Conservation (phyloP, 1,140 invertebrate species). For the Trichoplusia ni region DNA sequence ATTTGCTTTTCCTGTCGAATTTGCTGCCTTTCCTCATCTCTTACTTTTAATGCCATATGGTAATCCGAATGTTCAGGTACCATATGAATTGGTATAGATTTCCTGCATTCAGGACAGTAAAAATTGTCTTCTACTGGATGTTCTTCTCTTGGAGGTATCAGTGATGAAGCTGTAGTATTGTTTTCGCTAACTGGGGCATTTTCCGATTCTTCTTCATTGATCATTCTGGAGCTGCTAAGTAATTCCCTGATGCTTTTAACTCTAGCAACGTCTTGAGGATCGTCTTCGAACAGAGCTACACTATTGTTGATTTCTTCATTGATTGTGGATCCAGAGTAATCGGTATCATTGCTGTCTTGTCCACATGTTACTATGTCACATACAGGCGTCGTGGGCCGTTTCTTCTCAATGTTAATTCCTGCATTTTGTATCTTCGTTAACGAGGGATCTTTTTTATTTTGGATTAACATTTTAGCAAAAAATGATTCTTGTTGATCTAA, state of each 20-base stretch:
- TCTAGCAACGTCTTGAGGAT: constrained; percentile 52
- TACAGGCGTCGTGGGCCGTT: constrained; percentile 40
- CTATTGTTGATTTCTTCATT: constrained; percentile 77
- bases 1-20: constrained; percentile 48
- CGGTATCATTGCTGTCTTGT: constrained; percentile 64
- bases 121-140: constrained; percentile 48
- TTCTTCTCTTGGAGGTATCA: neutral
- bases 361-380: constrained; percentile 52
- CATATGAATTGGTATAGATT: constrained; percentile 71
- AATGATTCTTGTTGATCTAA: constrained; percentile 76
- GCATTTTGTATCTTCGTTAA: neutral
- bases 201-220: constrained; percentile 24
- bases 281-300: constrained; percentile 69
- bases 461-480: constrained; percentile 75
- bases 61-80: constrained; percentile 83
- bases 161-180: neutral
- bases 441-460: constrained; percentile 17
- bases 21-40: constrained; percentile 77
- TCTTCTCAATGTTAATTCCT: constrained; percentile 2
- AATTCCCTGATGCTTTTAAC: constrained; percentile 64
- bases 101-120: constrained; percentile 80
- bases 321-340: constrained; percentile 73
- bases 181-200: constrained; percentile 18
- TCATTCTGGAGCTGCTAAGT: constrained; percentile 47
- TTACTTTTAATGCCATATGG: constrained; percentile 83